These are phyloP conservation scores for Tiaroga cobitis DNA, from an alignment of 2,797 vertebrate genomes.

Conservation along the genomic window DNA sequence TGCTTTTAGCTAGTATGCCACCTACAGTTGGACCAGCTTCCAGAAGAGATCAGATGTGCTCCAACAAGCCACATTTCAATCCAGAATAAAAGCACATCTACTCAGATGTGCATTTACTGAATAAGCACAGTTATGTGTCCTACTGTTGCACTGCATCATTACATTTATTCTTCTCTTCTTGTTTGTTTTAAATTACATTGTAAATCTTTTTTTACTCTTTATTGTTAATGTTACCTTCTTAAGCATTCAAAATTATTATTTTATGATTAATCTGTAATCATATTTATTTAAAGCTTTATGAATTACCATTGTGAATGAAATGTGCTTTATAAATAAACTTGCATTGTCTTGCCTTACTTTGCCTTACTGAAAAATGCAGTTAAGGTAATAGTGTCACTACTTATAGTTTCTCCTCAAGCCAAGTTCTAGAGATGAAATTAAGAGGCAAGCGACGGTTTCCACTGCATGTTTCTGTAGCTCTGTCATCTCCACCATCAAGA, in stretches of 20 bases:
- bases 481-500: conserved; percentile 79
- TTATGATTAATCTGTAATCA: not conserved
- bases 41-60: not conserved
- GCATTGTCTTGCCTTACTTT: not conserved
- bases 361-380: not conserved
- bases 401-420: not conserved
- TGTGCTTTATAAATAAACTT: not conserved
- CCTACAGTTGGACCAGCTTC: not conserved
- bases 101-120: not conserved
- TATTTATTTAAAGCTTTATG: not conserved
- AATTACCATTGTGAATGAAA: not conserved
- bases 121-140: not conserved
- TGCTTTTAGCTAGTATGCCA: not conserved
- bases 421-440: not conserved
- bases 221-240: not conserved
- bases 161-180: not conserved
- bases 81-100: not conserved
- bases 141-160: not conserved
- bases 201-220: not conserved
- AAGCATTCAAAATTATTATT: not conserved
- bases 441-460: conserved; percentile 23
- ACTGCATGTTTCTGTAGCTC: not conserved
- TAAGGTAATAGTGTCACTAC: not conserved
- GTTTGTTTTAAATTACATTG: not conserved
- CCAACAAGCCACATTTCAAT: not conserved